A percentile compares a stretch with the other conserved stretches of the same genome.
Conservation (phyloP, 2,113 vertebrate species). For the Calyptommatus sinebrachiatus region DNA sequence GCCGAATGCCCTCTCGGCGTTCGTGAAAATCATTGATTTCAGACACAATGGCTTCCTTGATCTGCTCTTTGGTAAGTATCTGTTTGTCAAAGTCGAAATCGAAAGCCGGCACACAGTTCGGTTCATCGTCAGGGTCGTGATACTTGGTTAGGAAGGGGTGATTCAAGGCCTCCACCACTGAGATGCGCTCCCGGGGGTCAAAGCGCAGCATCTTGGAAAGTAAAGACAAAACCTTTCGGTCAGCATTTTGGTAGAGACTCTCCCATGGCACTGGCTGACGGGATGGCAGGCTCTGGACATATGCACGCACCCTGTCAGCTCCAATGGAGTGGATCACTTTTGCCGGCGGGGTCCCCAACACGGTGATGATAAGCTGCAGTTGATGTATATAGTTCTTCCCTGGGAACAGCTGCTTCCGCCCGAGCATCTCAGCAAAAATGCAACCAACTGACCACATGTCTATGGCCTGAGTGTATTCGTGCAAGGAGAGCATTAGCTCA, state of each 20-base stretch:
- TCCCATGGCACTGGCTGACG: slow-evolving; percentile 79
- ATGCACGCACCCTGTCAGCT: slow-evolving; percentile 87
- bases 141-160: slow-evolving; percentile 90
- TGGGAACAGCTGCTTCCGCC: slow-evolving; percentile 88
- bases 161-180: slow-evolving; percentile 81
- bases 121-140: slow-evolving; percentile 90
- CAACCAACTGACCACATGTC: slow-evolving; percentile 96
- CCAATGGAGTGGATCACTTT: slow-evolving; percentile 83
- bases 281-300: slow-evolving; percentile 85
- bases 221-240: slow-evolving; percentile 79
- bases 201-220: slow-evolving; percentile 82
- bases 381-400: slow-evolving; percentile 93
- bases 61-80: slow-evolving; percentile 78
- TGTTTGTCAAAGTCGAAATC: slow-evolving; percentile 91
- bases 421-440: slow-evolving; percentile 96
- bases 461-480: slow-evolving; percentile 90
- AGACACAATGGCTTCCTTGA: slow-evolving; percentile 89
- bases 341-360: slow-evolving; percentile 85
- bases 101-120: slow-evolving; percentile 90
- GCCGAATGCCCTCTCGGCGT: slow-evolving; percentile 77
- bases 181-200: slow-evolving; percentile 82
- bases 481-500: slow-evolving; percentile 88
- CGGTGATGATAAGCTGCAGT: slow-evolving; percentile 88
- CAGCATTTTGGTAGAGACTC: slow-evolving; percentile 79
- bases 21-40: slow-evolving; percentile 90